Percentiles rank a stretch among this genome's conserved stretches.
phyloP scores from a whole-genome alignment of 30 jellyfish, hydroid and myxozoan genomes.

The Calvadosia cruxmelitensis region DNA sequence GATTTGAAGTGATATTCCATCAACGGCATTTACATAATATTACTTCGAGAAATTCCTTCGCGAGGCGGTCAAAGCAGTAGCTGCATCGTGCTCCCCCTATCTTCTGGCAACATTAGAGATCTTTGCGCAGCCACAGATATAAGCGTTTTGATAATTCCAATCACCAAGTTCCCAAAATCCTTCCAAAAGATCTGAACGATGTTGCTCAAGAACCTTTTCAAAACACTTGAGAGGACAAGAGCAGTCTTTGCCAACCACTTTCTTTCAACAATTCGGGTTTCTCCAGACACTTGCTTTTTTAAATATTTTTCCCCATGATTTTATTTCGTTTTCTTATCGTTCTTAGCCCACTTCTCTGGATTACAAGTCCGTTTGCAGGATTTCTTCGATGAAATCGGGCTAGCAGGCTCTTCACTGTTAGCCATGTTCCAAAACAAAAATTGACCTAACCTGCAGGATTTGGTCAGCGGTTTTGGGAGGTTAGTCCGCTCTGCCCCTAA shows the following conservation, averaged over 20 bases:
- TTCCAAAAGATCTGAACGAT: no score
- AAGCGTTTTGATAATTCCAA: no score
- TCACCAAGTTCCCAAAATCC: no score
- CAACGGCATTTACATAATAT: no score
- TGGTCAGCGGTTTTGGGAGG: neutral
- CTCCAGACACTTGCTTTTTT: conserved; percentile 1
- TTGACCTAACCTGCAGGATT: neutral
- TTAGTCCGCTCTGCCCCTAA: neutral
- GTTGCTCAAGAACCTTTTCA: no score
- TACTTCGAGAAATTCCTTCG: no score
- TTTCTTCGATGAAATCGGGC: neutral
- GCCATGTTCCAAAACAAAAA: neutral
- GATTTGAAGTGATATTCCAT: no score
- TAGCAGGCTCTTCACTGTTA: neutral
- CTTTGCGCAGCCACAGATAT: no score
- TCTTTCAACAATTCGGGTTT: neutral
- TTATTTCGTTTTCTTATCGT: neutral
- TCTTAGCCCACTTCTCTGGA: neutral
- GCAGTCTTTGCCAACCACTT: neutral
- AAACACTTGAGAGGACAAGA: neutral
- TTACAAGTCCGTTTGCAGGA: neutral
- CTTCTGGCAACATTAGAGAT: no score
- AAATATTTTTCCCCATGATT: neutral
- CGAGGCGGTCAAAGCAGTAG: no score
- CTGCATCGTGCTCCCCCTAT: no score